Base-by-base conservation (phyloP, 2,888 invertebrate genomes). In the Drosophila tripunctata region DNA sequence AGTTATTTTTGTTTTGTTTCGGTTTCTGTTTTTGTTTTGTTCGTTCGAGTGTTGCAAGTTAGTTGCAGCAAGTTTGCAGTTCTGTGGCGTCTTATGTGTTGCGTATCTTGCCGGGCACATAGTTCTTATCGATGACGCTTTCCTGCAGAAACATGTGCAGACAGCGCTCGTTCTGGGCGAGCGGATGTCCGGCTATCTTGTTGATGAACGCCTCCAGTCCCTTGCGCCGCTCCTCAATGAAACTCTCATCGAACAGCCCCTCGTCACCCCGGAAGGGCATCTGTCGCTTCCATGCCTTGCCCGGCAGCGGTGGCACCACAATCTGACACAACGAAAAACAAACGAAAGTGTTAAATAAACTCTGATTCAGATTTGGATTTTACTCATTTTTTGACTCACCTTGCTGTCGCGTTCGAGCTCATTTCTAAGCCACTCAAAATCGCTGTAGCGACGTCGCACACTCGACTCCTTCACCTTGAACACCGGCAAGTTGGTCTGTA, bases 91-190 rank as follows among this genome's bases (percentile, higher is more conserved):
- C 61, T 95, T 96, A 97, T 93, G 97, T 96, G 93, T 97, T 98
- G 91, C 98, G 94, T 92, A 99, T 99, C 93, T 99, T 99, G 88
- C 99, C 99, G 85, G 99, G 99, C 79, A 99, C 98, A 92, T 99
- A 99, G 93, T 98, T 99, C 93, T 98, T 98, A 93, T 99, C 99
- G 92, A 99, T 99, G 89, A 95, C 95, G 47, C 96, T 96, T 89
- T 99, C 99, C 92, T 99, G 99, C 73, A 99, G 94, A 93, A 99
- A 99, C 97, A 99, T 99, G 92, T 99, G 99, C 89, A 99, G 94
- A 93, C 99, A 99, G 90, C 97, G 94, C 93, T 99, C 99, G 92
- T 99, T 99, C 93, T 99, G 99, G 63, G 99, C 99, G 90, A 99
- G 92, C 2, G 99, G 99, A 92, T 99, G 99, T 58, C 99, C 99